phyloP scores from a whole-genome alignment of 1,140 invertebrate species.

The Oppia nitens region DNA sequence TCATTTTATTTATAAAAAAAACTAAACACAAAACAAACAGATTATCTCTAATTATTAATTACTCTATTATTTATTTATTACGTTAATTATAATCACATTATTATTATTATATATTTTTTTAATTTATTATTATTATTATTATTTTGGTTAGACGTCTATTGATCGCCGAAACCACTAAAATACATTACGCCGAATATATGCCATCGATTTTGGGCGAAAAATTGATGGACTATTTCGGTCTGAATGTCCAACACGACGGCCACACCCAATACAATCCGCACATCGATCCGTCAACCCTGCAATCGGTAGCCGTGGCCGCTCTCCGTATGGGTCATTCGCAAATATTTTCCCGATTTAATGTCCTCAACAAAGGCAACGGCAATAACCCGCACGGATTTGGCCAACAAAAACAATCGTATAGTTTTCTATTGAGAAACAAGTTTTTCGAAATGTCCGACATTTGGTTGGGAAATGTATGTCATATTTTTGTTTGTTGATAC shows the following conservation, averaged over 20 bases:
- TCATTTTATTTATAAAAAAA: too few relatives aligned
- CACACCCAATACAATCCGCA: conserved; percentile 34
- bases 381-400: conserved; percentile 1
- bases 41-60: too few relatives aligned
- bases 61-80: too few relatives aligned
- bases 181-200: conserved; percentile 64
- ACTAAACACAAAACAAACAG: too few relatives aligned
- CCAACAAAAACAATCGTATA: neutral
- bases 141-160: conserved; percentile 29
- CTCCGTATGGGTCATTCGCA: conserved; percentile 86
- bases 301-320: conserved; percentile 46
- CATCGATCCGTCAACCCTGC: conserved; percentile 40
- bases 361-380: neutral
- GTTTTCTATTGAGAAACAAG: conserved; percentile 7
- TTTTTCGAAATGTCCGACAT: conserved; percentile 19
- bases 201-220: conserved; percentile 38
- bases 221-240: conserved; percentile 24
- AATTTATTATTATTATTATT: neutral
- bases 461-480: conserved; percentile 6
- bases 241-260: conserved; percentile 10
- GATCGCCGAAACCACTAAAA: conserved; percentile 53
- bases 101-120: neutral
- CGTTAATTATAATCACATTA: neutral
- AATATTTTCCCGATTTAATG: conserved; percentile 30
- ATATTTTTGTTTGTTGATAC: neutral